Percentiles rank a stretch among this genome's conserved stretches.
phyloP scores from a whole-genome alignment of 2,888 invertebrate genomes.

The Mystacides longicornis region DNA sequence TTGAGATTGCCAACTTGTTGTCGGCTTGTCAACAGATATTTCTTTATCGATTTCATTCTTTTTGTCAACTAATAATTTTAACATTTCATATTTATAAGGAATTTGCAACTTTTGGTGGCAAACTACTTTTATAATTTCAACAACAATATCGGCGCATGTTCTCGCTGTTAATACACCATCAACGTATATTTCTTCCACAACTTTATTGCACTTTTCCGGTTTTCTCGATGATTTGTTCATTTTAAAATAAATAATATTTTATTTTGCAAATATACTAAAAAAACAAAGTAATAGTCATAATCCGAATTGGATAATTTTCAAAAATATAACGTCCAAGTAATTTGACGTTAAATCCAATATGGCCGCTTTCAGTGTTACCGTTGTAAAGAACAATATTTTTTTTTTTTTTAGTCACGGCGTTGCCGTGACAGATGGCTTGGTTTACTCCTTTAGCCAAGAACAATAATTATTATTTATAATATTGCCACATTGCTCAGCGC shows the following conservation, averaged over 20 bases:
- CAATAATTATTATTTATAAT: too few species aligned
- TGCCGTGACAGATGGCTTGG: neutral
- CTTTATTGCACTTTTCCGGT: neutral
- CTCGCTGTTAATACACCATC: conserved; percentile 48
- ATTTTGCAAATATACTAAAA: neutral
- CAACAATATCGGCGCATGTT: conserved; percentile 50
- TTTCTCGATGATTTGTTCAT: neutral
- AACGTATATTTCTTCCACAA: conserved; percentile 27
- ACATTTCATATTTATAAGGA: conserved; percentile 45
- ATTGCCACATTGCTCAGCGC: too few species aligned
- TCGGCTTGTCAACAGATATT: conserved; percentile 18
- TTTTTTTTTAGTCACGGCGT: neutral
- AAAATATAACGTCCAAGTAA: neutral
- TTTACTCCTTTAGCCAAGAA: neutral
- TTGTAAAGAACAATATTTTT: neutral
- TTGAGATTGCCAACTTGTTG: conserved; percentile 39
- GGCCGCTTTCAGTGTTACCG: neutral
- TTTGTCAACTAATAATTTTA: conserved; percentile 40
- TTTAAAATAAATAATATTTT: neutral
- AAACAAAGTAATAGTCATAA: too few species aligned
- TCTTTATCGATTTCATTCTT: conserved; percentile 28
- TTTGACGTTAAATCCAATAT: neutral
- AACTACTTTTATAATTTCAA: conserved; percentile 50
- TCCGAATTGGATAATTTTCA: neutral
- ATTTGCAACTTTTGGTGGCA: conserved; percentile 51